Percentiles rank a stretch among this genome's conserved stretches.
Evolutionary conservation across 35 echinoderm and acorn worm species (phyloP).

Genomic region (Anneissia japonica): DNA sequence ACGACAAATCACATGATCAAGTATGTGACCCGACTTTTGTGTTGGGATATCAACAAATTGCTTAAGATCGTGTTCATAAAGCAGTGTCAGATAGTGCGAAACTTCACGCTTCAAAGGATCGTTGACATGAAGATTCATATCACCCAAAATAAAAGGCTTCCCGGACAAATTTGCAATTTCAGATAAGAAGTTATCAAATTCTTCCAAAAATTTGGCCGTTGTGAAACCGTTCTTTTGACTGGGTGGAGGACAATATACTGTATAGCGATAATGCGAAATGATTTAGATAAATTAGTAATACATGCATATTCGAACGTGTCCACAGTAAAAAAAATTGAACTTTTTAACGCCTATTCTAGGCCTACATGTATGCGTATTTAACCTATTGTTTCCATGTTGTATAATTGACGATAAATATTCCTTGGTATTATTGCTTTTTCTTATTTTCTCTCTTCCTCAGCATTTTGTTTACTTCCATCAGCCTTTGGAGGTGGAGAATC

Average conservation of each 20-base stretch:
- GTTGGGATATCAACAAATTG: neutral
- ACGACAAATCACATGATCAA: slow-evolving; percentile 2
- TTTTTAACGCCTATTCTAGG: too few relatives aligned
- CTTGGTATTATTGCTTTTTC: too few relatives aligned
- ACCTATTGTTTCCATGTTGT: too few relatives aligned
- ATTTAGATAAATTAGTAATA: too few relatives aligned
- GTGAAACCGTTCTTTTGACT: too few relatives aligned
- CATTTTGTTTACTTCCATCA: neutral
- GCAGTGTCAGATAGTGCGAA: neutral
- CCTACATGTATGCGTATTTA: too few relatives aligned
- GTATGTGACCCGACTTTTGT: neutral
- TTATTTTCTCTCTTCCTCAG: too few relatives aligned
- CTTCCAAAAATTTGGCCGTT: neutral
- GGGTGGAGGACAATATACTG: too few relatives aligned
- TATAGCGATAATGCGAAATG: too few relatives aligned
- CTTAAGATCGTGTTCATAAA: neutral
- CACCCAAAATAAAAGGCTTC: neutral
- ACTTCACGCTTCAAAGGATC: neutral
- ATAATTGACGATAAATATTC: too few relatives aligned
- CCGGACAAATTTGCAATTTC: neutral
- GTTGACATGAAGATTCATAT: slow-evolving; percentile 1
- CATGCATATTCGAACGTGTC: too few relatives aligned
- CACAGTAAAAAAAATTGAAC: too few relatives aligned
- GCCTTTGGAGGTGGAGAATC: neutral
- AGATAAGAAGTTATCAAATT: neutral